Evolutionary conservation across 2,113 vertebrate species (phyloP).

Genomic region (Leptocoma aspasia): DNA sequence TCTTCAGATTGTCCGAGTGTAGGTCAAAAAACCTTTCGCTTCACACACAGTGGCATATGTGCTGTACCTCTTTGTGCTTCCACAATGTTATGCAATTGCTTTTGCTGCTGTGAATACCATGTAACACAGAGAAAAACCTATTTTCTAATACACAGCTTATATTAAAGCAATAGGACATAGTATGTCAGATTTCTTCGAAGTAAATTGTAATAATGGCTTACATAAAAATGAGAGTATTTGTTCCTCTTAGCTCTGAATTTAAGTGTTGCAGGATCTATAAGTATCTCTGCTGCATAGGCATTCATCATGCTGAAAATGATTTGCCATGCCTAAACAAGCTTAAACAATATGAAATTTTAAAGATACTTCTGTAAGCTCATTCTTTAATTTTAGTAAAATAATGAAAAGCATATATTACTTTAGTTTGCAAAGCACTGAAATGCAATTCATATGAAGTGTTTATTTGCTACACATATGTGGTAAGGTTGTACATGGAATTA

Average conservation of each 20-base stretch:
- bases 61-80: slow-evolving; percentile 44
- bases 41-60: background rate
- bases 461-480: slow-evolving; percentile 34
- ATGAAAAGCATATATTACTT: slow-evolving; percentile 79
- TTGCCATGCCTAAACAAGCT: slow-evolving; percentile 52
- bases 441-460: slow-evolving; percentile 58
- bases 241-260: slow-evolving; percentile 68
- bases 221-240: slow-evolving; percentile 66
- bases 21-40: slow-evolving; percentile 22
- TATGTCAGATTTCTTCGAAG: slow-evolving; percentile 60
- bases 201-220: slow-evolving; percentile 72
- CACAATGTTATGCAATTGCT: slow-evolving; percentile 14
- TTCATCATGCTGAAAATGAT: slow-evolving; percentile 67
- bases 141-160: slow-evolving; percentile 58
- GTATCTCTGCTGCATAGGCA: slow-evolving; percentile 8
- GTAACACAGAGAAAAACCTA: slow-evolving; percentile 12
- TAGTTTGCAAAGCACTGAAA: slow-evolving; percentile 59
- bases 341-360: slow-evolving; percentile 76
- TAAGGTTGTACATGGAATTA: slow-evolving; percentile 40
- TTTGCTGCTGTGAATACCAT: slow-evolving; percentile 1
- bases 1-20: background rate
- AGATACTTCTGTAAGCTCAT: slow-evolving; percentile 61
- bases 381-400: slow-evolving; percentile 75
- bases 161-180: slow-evolving; percentile 70
- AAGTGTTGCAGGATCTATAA: slow-evolving; percentile 59